Evolutionary conservation across 2,888 invertebrate genomes (phyloP).

Genomic region (Loripinus fragilis): DNA sequence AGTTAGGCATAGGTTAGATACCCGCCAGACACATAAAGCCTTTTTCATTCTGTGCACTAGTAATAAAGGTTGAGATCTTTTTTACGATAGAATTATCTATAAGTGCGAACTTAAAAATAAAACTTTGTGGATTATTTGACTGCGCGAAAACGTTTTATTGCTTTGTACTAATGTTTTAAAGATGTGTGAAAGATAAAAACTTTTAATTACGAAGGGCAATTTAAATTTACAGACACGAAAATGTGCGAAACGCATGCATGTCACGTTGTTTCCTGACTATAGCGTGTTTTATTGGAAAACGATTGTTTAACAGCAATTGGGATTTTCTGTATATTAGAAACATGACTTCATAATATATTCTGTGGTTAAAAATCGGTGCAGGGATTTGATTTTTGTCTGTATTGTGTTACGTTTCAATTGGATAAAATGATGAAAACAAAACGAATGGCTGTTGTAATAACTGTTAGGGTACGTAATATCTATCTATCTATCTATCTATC

Average conservation of each 20-base stretch:
- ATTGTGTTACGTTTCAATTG: too few species aligned
- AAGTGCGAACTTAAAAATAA: slow-evolving; percentile 13
- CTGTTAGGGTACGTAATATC: slow-evolving; percentile 31
- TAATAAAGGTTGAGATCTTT: not conserved
- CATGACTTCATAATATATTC: too few species aligned
- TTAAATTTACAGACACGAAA: slow-evolving; percentile 4
- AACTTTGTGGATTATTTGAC: not conserved
- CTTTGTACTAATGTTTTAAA: slow-evolving; percentile 3
- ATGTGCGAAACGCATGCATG: not conserved
- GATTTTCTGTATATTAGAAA: too few species aligned
- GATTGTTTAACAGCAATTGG: too few species aligned
- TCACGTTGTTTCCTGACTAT: slow-evolving; percentile 4
- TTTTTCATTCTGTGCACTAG: too few species aligned
- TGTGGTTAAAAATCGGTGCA: too few species aligned
- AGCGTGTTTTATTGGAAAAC: too few species aligned
- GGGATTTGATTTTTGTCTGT: too few species aligned
- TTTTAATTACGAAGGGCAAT: not conserved
- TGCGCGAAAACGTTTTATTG: not conserved
- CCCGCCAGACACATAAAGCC: too few species aligned
- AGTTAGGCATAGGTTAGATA: too few species aligned
- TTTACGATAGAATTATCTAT: slow-evolving; percentile 1
- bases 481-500: too few species aligned
- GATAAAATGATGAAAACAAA: not conserved
- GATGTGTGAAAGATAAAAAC: not conserved
- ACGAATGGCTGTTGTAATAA: slow-evolving; percentile 38